Evolutionary conservation across 1,140 invertebrate genomes (phyloP).

Genomic region (Aphelenchoides fujianensis): DNA sequence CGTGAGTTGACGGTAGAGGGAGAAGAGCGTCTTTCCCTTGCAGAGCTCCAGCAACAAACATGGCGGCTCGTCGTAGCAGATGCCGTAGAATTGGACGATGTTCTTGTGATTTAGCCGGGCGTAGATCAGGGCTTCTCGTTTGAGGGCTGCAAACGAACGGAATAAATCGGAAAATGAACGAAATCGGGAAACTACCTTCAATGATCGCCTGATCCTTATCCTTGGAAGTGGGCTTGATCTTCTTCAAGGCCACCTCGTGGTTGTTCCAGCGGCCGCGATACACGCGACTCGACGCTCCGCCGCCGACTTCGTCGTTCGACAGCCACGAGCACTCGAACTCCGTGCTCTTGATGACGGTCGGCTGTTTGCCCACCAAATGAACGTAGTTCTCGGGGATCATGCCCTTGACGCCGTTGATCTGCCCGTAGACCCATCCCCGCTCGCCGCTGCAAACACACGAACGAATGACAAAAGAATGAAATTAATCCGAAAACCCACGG

Average conservation of each 20-base stretch:
- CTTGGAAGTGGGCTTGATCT: neutral
- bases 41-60: conserved; percentile 21
- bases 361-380: neutral
- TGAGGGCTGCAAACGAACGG: neutral
- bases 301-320: neutral
- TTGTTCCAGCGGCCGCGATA: conserved; percentile 7
- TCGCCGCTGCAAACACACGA: neutral
- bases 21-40: conserved; percentile 9
- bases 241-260: conserved; percentile 9
- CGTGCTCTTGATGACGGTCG: neutral
- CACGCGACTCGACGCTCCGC: neutral
- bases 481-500: conserved; percentile 3
- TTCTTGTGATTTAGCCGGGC: conserved; percentile 16
- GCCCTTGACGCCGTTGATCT: conserved; percentile 8
- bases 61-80: neutral
- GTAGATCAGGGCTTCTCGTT: conserved; percentile 10
- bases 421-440: conserved; percentile 9
- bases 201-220: neutral
- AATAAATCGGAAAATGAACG: conserved; percentile 1
- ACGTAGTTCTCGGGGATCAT: conserved; percentile 23
- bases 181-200: conserved; percentile 3
- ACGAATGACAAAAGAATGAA: neutral
- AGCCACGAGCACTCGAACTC: conserved; percentile 4
- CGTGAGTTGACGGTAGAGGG: neutral
- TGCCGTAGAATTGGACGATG: conserved; percentile 7